Evolutionary conservation across 2,888 invertebrate genomes (phyloP).

Genomic region (Eurytoma adleriae): DNA sequence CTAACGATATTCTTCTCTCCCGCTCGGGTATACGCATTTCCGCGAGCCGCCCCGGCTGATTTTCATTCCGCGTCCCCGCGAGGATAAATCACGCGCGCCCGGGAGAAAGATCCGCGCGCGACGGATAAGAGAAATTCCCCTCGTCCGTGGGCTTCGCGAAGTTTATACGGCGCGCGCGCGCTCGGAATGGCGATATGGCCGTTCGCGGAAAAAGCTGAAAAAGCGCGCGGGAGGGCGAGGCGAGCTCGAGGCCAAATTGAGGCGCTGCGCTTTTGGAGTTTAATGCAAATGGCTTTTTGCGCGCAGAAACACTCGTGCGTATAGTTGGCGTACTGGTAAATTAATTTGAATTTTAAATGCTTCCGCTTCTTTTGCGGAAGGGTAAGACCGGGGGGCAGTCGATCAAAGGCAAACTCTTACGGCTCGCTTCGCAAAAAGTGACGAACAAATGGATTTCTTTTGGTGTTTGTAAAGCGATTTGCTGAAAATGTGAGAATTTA

Average conservation of each 20-base stretch:
- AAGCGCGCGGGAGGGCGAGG: not conserved
- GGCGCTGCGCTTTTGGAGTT: not conserved
- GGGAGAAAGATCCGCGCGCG: not conserved
- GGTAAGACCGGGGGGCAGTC: not conserved
- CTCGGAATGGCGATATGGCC: constrained; percentile 17
- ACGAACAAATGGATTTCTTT: too few species aligned
- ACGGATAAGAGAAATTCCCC: constrained; percentile 36
- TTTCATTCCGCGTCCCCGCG: constrained; percentile 24
- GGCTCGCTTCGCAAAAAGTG: not conserved
- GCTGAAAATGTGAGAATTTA: too few species aligned
- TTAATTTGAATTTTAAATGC: constrained; percentile 37
- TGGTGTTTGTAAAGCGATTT: too few species aligned
- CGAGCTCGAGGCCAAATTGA: constrained; percentile 3
- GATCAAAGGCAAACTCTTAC: constrained; percentile 9
- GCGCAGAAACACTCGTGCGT: not conserved
- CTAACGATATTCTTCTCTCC: not conserved
- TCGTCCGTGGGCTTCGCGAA: constrained; percentile 3
- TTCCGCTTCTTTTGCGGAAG: not conserved
- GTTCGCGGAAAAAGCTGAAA: constrained; percentile 26
- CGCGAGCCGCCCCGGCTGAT: not conserved
- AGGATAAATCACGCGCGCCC: constrained; percentile 29
- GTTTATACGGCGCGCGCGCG: not conserved
- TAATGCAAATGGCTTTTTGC: constrained; percentile 22
- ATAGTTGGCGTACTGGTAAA: constrained; percentile 12
- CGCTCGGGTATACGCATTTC: not conserved